Percentiles rank a stretch among this genome's conserved stretches.
These are phyloP conservation scores for Epicauta chinensis DNA, from an alignment of 1,140 invertebrate species.

Conservation along the genomic window DNA sequence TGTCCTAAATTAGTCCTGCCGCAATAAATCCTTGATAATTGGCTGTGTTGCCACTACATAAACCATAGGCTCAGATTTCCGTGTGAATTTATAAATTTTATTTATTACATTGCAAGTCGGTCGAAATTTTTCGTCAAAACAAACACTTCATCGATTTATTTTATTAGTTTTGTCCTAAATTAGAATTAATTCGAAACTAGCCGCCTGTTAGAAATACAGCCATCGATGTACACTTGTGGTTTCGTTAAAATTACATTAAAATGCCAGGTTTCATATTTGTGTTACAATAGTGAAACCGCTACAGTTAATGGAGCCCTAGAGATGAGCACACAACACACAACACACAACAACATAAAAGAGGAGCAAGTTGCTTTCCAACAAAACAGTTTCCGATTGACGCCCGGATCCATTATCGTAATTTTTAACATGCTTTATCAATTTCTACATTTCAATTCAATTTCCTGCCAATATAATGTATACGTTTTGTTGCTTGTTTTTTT, in stretches of 20 bases:
- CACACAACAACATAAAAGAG: too few relatives aligned
- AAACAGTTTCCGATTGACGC: slow-evolving; percentile 24
- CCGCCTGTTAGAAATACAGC: slow-evolving; percentile 2
- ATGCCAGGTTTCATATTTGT: slow-evolving; percentile 30
- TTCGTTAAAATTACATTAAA: slow-evolving; percentile 40
- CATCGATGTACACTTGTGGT: slow-evolving; percentile 28
- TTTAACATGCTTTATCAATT: slow-evolving; percentile 36
- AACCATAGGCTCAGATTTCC: slow-evolving; percentile 35
- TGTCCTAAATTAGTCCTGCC: slow-evolving; percentile 33
- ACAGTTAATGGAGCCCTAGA: slow-evolving; percentile 31
- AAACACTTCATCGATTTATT: neutral
- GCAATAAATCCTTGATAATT: slow-evolving; percentile 39
- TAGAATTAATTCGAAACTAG: slow-evolving; percentile 17
- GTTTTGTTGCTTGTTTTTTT: slow-evolving; percentile 1
- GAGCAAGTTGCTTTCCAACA: too few relatives aligned
- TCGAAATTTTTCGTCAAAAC: neutral
- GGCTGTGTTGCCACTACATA: slow-evolving; percentile 29
- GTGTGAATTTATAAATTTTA: slow-evolving; percentile 17
- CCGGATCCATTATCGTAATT: slow-evolving; percentile 31
- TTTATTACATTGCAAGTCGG: slow-evolving; percentile 2
- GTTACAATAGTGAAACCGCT: slow-evolving; percentile 17
- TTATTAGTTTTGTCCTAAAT: too few relatives aligned
- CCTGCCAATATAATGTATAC: slow-evolving; percentile 20
- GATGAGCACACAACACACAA: slow-evolving; percentile 6
- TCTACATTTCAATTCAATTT: slow-evolving; percentile 29